Evolutionary conservation across 2,888 invertebrate species (phyloP), one percentile per base, ranked within the genome.

Genomic region (Sphaeridia pumilis): DNA sequence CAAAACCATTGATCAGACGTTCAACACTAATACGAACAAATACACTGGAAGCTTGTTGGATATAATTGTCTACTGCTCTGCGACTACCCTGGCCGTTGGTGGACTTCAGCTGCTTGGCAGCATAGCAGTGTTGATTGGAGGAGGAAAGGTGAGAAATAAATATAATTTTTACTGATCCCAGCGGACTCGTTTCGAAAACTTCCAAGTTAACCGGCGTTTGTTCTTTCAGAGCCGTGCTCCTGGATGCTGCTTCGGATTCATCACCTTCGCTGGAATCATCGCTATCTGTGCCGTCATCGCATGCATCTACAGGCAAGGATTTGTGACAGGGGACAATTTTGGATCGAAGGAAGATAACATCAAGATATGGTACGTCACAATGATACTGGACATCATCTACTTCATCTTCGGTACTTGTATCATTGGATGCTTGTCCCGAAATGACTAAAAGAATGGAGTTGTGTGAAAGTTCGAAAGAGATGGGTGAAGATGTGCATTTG

Each of bases 41-140:
- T 7, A 10, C 10, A 17, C 20, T 5, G 5, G 17, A 5, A 7
- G 20, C 5, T 5, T 14, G 12, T 17, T 17, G 5, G 20, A 38
- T 5, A 26, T 45, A 17, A 14, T 27, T 7, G 14, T 26, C 14
- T 25, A 45, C 10, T 56, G 57, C 35, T 58, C 52, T 49, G 60
- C 53, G 44, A 27, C 49, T 1, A 58, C 56, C 1, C 49, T 64
- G 27, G 61, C 46, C n/a, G 58, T 52, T n/a, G 61, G 59, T 7
- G 57, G 52, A 17, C 42, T 64, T 4, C 64, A 64, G 36, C 36
- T 58, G 1, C 35, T 64, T 10, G 55, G 58, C 17, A 59, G 59
- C 36, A 28, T 60, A 26, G 53, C 60, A 44, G 56, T 61, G 22
- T 52, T 61, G 22, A 48, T 53, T 45, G 54, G 60, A 10, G 55